Evolutionary conservation across 2,888 invertebrate genomes (phyloP), one percentile per base, ranked within the genome.

Genomic region (Caenorhabditis virilis): DNA sequence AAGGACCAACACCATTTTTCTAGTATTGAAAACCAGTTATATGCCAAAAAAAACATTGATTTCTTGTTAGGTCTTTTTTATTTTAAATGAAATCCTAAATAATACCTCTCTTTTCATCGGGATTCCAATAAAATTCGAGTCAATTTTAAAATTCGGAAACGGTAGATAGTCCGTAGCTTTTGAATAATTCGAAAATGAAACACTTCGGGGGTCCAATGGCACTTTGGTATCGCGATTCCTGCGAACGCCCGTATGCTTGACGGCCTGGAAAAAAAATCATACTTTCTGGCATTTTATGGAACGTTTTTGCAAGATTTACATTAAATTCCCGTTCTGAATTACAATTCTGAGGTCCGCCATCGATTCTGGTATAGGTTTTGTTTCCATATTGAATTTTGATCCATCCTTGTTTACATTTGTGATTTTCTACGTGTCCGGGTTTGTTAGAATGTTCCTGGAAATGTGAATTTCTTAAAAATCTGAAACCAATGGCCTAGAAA

Each of bases 91-190:
- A 46, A 6, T 46, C 9, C 3, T 7, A n/a, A 46, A 13, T 16
- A 7, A 6, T 46, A 46, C 50, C 33, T 63, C 63, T 46, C 63
- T 25, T 50, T 50, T 57, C 15, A 57, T 53, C 13, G 53, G 57
- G 15, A 50, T 27, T 9, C 57, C 38, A 22, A 51, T 47, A 16
- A 47, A 63, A 41, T 54, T 54, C 4, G 63, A 43, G 35, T 63
- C 63, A 11, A 63, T 27, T 1, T 38, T 45, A 15, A 56, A 38
- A 18, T 20, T 35, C 1, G 63, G 57, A 5, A 36, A 22, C 2
- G 18, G n/a, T n/a, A n/a, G n/a, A n/a, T n/a, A n/a, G n/a, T n/a
- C n/a, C n/a, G n/a, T n/a, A n/a, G n/a, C n/a, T n/a, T n/a, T n/a
- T n/a, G n/a, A n/a, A n/a, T n/a, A n/a, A n/a, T n/a, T n/a, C n/a